phyloP scores from a whole-genome alignment of 2,113 vertebrate genomes.

The Dascyllus trimaculatus region DNA sequence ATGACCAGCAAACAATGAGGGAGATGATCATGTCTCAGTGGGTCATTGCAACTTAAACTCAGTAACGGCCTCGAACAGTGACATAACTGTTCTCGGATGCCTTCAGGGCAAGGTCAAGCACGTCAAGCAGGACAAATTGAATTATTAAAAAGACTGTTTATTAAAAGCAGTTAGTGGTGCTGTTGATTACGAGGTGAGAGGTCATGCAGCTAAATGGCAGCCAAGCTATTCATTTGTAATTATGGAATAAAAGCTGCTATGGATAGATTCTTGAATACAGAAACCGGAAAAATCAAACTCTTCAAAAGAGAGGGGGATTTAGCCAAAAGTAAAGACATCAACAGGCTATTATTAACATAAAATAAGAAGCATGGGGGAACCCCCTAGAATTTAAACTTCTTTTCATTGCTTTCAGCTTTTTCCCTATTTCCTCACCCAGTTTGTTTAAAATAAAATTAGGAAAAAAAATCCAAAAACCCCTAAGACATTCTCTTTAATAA shows the following conservation, averaged over 20 bases:
- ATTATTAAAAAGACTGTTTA: conserved; percentile 60
- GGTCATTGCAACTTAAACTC: conserved; percentile 51
- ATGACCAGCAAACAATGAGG: conserved; percentile 57
- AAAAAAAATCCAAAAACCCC: neutral
- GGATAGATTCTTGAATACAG: conserved; percentile 44
- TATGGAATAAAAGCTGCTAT: conserved; percentile 62
- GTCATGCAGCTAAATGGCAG: conserved; percentile 29
- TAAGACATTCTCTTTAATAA: conserved; percentile 11
- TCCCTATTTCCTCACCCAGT: neutral
- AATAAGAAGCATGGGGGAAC: conserved; percentile 7
- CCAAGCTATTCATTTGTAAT: conserved; percentile 46
- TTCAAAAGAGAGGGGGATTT: conserved; percentile 18
- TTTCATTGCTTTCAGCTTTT: neutral
- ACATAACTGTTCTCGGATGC: conserved; percentile 51
- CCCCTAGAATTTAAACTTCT: conserved; percentile 5
- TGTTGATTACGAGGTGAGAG: conserved; percentile 5
- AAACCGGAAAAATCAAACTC: conserved; percentile 42
- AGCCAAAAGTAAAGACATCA: conserved; percentile 19
- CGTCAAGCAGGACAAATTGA: conserved; percentile 67
- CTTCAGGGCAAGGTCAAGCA: conserved; percentile 58
- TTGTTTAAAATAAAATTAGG: conserved; percentile 1
- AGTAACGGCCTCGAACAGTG: conserved; percentile 49
- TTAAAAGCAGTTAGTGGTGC: conserved; percentile 57
- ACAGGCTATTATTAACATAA: conserved; percentile 35
- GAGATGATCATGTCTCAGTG: conserved; percentile 32